A percentile compares a stretch with the other conserved stretches of the same genome.
Evolutionary conservation across 2,888 invertebrate species (phyloP).

Genomic region (Ormyrus rosae): DNA sequence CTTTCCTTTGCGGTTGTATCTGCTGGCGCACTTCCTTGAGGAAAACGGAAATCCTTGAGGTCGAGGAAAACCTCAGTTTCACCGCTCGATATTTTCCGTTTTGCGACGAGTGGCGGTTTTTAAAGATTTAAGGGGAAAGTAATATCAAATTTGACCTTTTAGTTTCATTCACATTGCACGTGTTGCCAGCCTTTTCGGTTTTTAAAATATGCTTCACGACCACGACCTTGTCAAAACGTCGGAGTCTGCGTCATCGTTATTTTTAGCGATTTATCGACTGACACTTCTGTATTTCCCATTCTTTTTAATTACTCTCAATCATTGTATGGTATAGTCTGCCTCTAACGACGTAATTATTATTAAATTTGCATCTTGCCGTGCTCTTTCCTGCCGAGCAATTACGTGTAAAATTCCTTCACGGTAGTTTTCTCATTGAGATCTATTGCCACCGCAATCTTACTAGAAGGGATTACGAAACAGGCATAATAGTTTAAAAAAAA

Average conservation of each 20-base stretch:
- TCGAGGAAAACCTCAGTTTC: too few species aligned
- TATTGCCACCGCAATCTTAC: slow-evolving; percentile 1
- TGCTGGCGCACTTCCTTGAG: too few species aligned
- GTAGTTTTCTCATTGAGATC: slow-evolving; percentile 25
- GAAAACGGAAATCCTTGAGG: too few species aligned
- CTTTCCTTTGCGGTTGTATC: too few species aligned
- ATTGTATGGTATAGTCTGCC: too few species aligned
- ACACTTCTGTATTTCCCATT: not conserved
- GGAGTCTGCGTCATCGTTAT: slow-evolving; percentile 35
- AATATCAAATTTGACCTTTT: not conserved
- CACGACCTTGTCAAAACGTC: slow-evolving; percentile 16
- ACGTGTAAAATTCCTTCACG: not conserved
- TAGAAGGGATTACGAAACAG: too few species aligned
- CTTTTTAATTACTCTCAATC: slow-evolving; percentile 8
- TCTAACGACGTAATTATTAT: not conserved
- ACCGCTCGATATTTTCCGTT: too few species aligned
- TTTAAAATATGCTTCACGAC: not conserved
- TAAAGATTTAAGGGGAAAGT: too few species aligned
- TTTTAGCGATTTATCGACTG: slow-evolving; percentile 11
- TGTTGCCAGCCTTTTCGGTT: too few species aligned
- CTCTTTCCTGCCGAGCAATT: slow-evolving; percentile 1
- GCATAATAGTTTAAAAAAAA: too few species aligned
- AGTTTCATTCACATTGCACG: slow-evolving; percentile 8
- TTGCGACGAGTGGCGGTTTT: too few species aligned
- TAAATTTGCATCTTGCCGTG: not conserved